Evolutionary conservation across 37 sponge, comb jelly and placozoan species (phyloP).

Genomic region (Petrosia ficiformis): DNA sequence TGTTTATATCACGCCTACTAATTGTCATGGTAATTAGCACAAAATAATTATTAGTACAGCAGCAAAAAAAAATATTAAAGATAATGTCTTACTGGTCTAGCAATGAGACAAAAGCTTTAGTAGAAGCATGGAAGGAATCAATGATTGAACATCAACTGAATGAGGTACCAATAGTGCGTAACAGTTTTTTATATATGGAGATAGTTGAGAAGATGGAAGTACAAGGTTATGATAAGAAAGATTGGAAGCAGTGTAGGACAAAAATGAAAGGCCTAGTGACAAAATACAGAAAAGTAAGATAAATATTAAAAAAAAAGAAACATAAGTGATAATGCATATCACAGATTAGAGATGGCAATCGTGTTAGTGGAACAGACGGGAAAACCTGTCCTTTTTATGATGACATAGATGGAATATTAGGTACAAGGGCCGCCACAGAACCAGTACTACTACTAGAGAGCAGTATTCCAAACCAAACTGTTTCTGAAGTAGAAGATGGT

Average conservation of each 20-base stretch:
- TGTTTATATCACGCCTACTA: too few species aligned
- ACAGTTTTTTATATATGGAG: neutral
- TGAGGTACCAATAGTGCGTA: neutral
- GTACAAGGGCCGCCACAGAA: conserved; percentile 10
- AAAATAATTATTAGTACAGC: too few species aligned
- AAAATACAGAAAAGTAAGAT: conserved; percentile 14
- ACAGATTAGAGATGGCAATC: conserved; percentile 6
- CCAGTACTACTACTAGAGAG: conserved; percentile 7
- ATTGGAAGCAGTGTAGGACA: conserved; percentile 19
- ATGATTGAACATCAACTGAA: neutral
- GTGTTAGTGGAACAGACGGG: conserved; percentile 1
- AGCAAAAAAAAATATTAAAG: neutral
- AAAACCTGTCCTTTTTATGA: conserved; percentile 10
- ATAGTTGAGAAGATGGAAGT: neutral
- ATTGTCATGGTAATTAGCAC: too few species aligned
- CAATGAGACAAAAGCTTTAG: neutral
- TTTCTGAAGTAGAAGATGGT: neutral
- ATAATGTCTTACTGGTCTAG: neutral
- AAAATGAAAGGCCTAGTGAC: neutral
- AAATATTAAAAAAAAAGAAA: neutral
- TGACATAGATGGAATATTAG: neutral
- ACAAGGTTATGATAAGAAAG: neutral
- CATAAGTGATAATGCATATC: neutral
- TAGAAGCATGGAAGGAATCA: neutral
- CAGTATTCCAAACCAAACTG: neutral